Percentiles rank a stretch among this genome's conserved stretches.
phyloP scores from a whole-genome alignment of 2,797 vertebrate genomes.

The Martes flavigula region DNA sequence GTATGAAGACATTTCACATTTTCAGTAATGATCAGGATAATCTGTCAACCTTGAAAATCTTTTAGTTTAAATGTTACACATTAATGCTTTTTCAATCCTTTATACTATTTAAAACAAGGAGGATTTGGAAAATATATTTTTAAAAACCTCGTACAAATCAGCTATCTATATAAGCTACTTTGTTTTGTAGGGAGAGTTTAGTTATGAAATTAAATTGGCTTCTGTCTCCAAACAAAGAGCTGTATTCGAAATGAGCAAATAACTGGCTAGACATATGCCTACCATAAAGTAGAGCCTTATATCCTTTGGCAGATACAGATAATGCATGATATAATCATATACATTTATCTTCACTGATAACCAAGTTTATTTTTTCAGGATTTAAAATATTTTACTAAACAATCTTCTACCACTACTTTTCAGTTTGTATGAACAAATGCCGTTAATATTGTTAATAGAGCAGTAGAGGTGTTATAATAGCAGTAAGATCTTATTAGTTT shows the following conservation, averaged over 20 bases:
- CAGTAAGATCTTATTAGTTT: background rate
- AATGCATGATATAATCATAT: constrained; percentile 7
- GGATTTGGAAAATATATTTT: constrained; percentile 42
- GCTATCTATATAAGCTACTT: constrained; percentile 42
- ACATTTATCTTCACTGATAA: constrained; percentile 27
- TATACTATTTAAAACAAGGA: constrained; percentile 55
- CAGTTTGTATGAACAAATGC: background rate
- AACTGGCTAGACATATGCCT: constrained; percentile 3
- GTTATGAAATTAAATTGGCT: constrained; percentile 38
- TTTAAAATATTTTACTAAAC: constrained; percentile 39
- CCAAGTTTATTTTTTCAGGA: background rate
- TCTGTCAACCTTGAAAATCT: constrained; percentile 14
- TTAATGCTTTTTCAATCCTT: background rate
- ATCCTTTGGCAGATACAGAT: constrained; percentile 35
- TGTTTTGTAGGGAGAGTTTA: constrained; percentile 38
- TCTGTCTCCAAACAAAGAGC: constrained; percentile 62
- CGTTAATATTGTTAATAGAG: background rate
- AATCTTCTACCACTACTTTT: background rate
- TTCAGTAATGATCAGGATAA: background rate
- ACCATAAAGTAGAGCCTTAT: constrained; percentile 23
- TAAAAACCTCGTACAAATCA: background rate
- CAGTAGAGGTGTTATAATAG: background rate
- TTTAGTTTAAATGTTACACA: background rate
- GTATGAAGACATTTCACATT: background rate
- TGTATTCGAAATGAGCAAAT: constrained; percentile 38